phyloP scores from a whole-genome alignment of 2,797 vertebrate genomes.

The Alca torda region DNA sequence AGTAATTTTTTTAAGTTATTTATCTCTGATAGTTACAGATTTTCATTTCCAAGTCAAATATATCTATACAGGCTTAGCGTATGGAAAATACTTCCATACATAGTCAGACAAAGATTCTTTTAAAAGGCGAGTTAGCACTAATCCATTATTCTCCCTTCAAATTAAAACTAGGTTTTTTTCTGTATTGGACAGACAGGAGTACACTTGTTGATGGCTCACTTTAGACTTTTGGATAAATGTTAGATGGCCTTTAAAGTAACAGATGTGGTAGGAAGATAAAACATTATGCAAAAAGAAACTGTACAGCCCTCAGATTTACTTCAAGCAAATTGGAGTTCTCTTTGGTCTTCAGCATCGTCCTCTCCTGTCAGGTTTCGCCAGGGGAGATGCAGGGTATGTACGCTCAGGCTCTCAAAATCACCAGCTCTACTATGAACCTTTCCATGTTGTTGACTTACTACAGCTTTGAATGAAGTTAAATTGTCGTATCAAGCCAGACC shows the following conservation, averaged over 20 bases:
- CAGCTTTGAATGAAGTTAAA: no score
- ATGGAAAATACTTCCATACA: neutral
- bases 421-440: neutral
- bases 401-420: neutral
- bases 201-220: neutral
- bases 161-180: neutral
- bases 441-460: neutral
- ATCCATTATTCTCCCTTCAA: neutral
- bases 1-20: neutral
- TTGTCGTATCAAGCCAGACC: neutral
- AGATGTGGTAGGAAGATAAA: neutral
- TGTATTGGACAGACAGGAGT: neutral
- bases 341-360: neutral
- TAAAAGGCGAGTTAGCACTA: neutral
- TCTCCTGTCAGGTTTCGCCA: neutral
- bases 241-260: neutral
- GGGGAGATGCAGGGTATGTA: neutral
- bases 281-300: neutral
- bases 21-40: neutral
- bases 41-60: neutral
- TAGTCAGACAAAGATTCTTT: neutral
- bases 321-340: neutral
- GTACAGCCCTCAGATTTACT: neutral
- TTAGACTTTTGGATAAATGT: neutral
- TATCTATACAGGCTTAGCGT: neutral